These are phyloP conservation scores for Oncopodura yosiiana DNA, from an alignment of 1,140 invertebrate genomes.

Conservation along the genomic window DNA sequence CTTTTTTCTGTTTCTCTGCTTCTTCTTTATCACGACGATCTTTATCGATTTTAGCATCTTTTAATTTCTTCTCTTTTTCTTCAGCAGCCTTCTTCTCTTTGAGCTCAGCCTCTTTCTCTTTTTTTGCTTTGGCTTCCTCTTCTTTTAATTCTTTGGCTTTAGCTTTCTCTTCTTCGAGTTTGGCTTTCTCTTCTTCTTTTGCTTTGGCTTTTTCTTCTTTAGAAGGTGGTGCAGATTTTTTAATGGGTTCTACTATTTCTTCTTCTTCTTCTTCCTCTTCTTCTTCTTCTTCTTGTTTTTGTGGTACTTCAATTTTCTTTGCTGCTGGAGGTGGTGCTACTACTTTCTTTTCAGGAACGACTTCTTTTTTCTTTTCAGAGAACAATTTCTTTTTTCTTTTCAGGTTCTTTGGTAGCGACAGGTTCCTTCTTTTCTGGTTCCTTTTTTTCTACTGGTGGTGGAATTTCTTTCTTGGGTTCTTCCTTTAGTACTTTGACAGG, in stretches of 20 bases:
- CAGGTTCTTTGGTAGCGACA: not conserved
- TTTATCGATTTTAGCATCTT: not conserved
- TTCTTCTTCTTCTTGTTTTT: too few relatives aligned
- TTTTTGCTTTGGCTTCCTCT: not conserved
- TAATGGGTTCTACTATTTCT: not conserved
- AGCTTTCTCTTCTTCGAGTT: not conserved
- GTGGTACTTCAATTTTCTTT: too few relatives aligned
- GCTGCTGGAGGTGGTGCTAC: too few relatives aligned
- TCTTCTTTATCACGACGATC: constrained; percentile 11
- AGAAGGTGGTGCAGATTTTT: not conserved
- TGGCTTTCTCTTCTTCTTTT: not conserved
- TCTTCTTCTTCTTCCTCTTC: too few relatives aligned
- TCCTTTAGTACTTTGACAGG: too few relatives aligned
- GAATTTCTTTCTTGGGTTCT: not conserved
- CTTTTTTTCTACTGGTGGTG: not conserved
- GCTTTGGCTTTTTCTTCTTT: not conserved
- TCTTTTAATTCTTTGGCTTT: not conserved
- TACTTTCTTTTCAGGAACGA: not conserved
- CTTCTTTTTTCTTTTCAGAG: too few relatives aligned
- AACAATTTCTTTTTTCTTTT: not conserved
- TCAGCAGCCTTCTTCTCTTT: constrained; percentile 11
- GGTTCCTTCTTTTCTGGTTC: not conserved
- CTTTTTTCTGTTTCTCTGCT: constrained; percentile 5
- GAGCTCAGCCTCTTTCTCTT: not conserved
- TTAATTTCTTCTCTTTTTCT: not conserved